phyloP scores from a whole-genome alignment of 2,797 vertebrate genomes.

The Spinus pinus region DNA sequence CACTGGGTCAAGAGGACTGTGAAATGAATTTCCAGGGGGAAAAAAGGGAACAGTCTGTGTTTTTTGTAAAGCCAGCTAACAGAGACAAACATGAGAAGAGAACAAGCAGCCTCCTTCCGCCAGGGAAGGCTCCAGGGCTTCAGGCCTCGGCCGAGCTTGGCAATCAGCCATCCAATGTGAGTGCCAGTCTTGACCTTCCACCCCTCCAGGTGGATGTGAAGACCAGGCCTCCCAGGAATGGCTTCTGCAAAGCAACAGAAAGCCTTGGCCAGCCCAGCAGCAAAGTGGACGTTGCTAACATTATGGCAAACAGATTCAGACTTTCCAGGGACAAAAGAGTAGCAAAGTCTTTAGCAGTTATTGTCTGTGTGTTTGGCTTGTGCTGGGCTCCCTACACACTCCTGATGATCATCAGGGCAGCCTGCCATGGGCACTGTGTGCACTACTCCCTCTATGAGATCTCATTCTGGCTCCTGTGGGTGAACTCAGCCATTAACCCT shows the following conservation, averaged over 20 bases:
- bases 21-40: slow-evolving; percentile 51
- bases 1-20: slow-evolving; percentile 34
- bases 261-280: background rate
- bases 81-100: background rate
- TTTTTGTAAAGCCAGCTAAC: slow-evolving; percentile 70
- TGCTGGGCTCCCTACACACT: slow-evolving; percentile 80
- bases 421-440: slow-evolving; percentile 73
- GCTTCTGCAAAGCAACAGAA: slow-evolving; percentile 45
- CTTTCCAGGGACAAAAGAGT: slow-evolving; percentile 77
- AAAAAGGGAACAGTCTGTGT: slow-evolving; percentile 47
- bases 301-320: slow-evolving; percentile 63
- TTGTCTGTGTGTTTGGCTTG: slow-evolving; percentile 77
- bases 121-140: background rate
- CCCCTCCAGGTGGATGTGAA: slow-evolving; percentile 64
- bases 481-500: slow-evolving; percentile 81
- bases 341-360: slow-evolving; percentile 79
- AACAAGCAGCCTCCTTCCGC: slow-evolving; percentile 9
- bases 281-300: slow-evolving; percentile 49
- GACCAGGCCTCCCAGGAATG: slow-evolving; percentile 7
- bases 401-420: slow-evolving; percentile 78
- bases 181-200: slow-evolving; percentile 37
- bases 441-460: slow-evolving; percentile 76
- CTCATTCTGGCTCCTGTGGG: slow-evolving; percentile 80
- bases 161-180: slow-evolving; percentile 32
- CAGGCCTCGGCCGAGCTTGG: slow-evolving; percentile 5